These are phyloP conservation scores for Pollimyrus isidori DNA, from an alignment of 2,113 vertebrate genomes.

Conservation along the genomic window DNA sequence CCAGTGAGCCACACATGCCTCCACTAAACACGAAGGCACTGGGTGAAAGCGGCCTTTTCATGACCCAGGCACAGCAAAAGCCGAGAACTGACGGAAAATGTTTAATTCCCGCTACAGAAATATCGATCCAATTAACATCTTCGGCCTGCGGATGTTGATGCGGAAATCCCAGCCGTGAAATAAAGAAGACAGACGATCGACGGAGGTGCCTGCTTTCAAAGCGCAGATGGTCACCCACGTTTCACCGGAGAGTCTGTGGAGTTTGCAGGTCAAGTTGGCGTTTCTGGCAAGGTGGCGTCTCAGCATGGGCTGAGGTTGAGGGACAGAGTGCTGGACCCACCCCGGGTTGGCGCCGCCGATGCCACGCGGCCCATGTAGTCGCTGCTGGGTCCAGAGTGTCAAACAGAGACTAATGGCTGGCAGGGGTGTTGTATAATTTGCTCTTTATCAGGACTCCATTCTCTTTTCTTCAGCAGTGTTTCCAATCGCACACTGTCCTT, in stretches of 20 bases:
- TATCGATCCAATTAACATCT: background rate
- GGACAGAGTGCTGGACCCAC: conserved; percentile 29
- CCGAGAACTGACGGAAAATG: background rate
- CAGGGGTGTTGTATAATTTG: conserved; percentile 67
- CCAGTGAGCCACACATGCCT: background rate
- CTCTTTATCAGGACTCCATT: conserved; percentile 70
- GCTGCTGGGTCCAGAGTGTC: conserved; percentile 27
- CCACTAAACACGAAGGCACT: background rate
- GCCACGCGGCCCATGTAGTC: conserved; percentile 27
- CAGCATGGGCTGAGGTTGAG: background rate
- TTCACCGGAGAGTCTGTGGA: background rate
- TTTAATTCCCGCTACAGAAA: background rate
- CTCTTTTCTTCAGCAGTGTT: conserved; percentile 55
- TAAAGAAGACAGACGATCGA: background rate
- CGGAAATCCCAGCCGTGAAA: background rate
- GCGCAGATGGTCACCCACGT: background rate
- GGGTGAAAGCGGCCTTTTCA: background rate
- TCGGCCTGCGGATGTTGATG: background rate
- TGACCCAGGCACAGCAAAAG: background rate
- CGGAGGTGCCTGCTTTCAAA: background rate
- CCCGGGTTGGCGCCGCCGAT: conserved; percentile 31
- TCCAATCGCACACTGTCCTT: conserved; percentile 69
- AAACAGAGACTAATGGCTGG: conserved; percentile 61
- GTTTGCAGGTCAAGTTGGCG: background rate
- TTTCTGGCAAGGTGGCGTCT: background rate